Base-by-base conservation (phyloP, 2,888 invertebrate genomes). In the Neocrepidodera transversa region DNA sequence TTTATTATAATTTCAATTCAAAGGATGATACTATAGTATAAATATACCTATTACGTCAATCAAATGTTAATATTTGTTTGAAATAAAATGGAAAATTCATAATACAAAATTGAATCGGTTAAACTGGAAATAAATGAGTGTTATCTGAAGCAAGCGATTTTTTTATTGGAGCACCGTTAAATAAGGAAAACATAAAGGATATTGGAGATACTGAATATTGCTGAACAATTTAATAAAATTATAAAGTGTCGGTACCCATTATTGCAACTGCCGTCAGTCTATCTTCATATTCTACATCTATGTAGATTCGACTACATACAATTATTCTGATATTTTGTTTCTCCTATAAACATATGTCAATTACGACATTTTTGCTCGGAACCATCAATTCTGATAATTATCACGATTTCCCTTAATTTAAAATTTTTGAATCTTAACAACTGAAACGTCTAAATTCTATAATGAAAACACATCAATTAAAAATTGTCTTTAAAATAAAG, bases 221-320 rank as follows among this genome's bases (percentile, higher is more conserved):
- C 3, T 32, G 11, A 32, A 32, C 32, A 32, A 13, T 11, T 13
- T 32, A 1, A 6, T 32, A 13, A 32, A 32, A 32, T 32, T 32
- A 11, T 32, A 28, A 28, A 13, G 32, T 54, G 23, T 49, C 51
- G 53, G 58, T 64, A 62, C 52, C 51, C 58, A 60, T 64, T 62
- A 65, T 65, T 60, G 64, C 62, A 64, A 60, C 60, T 62, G 58
- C 58, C 58, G 45, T 65, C 60, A 56, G 62, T 65, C 62, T 62
- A 57, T 62, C 52, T 56, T 65, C 55, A 49, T 60, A 60, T 43
- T 62, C 61, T 61, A 64, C 42, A 30, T 51, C 48, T 60, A 54
- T 60, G 57, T 60, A 60, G 60, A 59, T 28, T 62, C 18, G 49
- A 45, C 51, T 62, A 45, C 45, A 45, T 26, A 36, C 36, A 47